phyloP scores from a whole-genome alignment of 2,797 vertebrate genomes.

The Salarias fasciatus region DNA sequence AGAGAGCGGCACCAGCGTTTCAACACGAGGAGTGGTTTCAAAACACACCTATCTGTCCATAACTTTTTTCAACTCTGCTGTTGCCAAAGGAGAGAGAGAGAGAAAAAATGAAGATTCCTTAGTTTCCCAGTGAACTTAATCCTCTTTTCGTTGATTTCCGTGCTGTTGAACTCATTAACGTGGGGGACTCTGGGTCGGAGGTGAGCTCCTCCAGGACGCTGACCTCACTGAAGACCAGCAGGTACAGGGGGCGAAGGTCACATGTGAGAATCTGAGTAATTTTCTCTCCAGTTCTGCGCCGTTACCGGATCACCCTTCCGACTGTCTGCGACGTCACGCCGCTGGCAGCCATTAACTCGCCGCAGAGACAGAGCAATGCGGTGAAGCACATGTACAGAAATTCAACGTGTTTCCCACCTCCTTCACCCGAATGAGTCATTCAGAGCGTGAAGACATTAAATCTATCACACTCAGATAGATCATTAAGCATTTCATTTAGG shows the following conservation, averaged over 20 bases:
- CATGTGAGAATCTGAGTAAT: constrained; percentile 4
- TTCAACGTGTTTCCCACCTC: background rate
- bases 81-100: too few species aligned
- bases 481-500: constrained; percentile 33
- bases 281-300: constrained; percentile 19
- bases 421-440: background rate
- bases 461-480: constrained; percentile 18
- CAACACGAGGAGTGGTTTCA: too few species aligned
- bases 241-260: constrained; percentile 1
- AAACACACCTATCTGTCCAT: too few species aligned
- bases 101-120: too few species aligned
- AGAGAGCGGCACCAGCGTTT: too few species aligned
- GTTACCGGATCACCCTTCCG: constrained; percentile 31
- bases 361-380: constrained; percentile 18
- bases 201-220: background rate
- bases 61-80: too few species aligned
- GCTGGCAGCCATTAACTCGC: constrained; percentile 22
- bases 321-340: constrained; percentile 3
- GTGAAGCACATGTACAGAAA: constrained; percentile 6
- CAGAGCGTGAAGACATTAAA: constrained; percentile 9
- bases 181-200: background rate
- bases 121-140: too few species aligned
- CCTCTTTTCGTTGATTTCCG: background rate
- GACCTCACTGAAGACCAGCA: background rate
- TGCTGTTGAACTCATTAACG: background rate